phyloP scores from a whole-genome alignment of 2,888 invertebrate genomes.

The Diaphora mendica region DNA sequence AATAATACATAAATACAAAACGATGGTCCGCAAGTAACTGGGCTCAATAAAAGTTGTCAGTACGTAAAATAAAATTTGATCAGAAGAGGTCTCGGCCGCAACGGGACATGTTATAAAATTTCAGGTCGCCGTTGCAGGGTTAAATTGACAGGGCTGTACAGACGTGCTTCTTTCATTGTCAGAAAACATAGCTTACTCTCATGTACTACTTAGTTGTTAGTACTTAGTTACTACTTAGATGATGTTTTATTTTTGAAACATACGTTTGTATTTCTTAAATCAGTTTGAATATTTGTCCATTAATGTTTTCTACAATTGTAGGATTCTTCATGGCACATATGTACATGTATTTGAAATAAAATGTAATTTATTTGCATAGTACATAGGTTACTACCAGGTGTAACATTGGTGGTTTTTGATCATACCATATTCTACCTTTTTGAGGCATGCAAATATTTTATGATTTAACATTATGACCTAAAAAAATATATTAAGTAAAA shows the following conservation, averaged over 20 bases:
- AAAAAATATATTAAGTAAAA: too few species aligned
- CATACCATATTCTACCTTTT: too few species aligned
- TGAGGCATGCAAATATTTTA: too few species aligned
- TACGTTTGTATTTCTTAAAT: background rate
- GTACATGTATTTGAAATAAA: too few species aligned
- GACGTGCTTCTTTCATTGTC: slow-evolving; percentile 38
- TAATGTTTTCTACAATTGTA: background rate
- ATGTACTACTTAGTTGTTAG: too few species aligned
- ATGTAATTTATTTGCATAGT: too few species aligned
- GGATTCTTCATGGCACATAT: too few species aligned
- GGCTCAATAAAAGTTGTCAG: slow-evolving; percentile 75
- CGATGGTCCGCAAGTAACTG: slow-evolving; percentile 66
- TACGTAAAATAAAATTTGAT: slow-evolving; percentile 80
- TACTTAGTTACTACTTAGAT: background rate
- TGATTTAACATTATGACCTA: too few species aligned
- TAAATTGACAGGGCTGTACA: slow-evolving; percentile 57
- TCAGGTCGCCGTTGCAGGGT: slow-evolving; percentile 63
- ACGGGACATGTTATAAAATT: slow-evolving; percentile 66
- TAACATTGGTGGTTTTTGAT: too few species aligned
- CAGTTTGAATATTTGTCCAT: background rate
- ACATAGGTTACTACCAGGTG: too few species aligned
- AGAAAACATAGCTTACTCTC: background rate
- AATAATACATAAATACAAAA: slow-evolving; percentile 81
- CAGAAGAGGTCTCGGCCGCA: slow-evolving; percentile 55
- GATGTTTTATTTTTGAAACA: background rate